These are phyloP conservation scores for Conops quadrifasciatus DNA, from an alignment of 2,888 invertebrate species.

Conservation along the genomic window DNA sequence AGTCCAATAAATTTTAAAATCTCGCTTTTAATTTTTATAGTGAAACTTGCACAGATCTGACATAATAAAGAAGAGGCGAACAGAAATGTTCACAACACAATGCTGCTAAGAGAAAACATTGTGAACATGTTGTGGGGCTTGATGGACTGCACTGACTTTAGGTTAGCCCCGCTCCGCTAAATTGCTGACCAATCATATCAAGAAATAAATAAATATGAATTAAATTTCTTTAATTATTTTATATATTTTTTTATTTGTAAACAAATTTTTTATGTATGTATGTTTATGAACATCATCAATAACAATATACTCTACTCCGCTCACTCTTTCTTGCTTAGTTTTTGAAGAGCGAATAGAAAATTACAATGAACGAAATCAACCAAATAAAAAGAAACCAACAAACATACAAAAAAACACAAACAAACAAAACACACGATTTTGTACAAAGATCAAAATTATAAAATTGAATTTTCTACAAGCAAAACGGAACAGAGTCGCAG, in stretches of 20 bases:
- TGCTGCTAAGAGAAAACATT: conserved; percentile 4
- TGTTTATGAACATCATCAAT: too few relatives aligned
- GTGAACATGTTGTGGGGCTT: not conserved
- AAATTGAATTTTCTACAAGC: conserved; percentile 62
- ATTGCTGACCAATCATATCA: too few relatives aligned
- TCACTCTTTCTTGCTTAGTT: too few relatives aligned
- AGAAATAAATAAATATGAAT: too few relatives aligned
- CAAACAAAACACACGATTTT: not conserved
- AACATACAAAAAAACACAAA: not conserved
- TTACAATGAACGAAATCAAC: too few relatives aligned
- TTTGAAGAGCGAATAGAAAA: too few relatives aligned
- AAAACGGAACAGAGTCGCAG: conserved; percentile 57
- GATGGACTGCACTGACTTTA: not conserved
- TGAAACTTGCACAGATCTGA: conserved; percentile 61
- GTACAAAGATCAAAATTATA: conserved; percentile 46
- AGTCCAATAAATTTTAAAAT: conserved; percentile 59
- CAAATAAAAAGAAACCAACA: not conserved
- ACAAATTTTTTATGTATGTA: too few relatives aligned
- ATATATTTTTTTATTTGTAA: too few relatives aligned
- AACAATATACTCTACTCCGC: too few relatives aligned
- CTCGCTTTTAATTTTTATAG: conserved; percentile 58
- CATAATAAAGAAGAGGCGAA: conserved; percentile 60
- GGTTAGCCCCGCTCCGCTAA: too few relatives aligned
- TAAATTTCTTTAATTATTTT: too few relatives aligned
- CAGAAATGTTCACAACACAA: conserved; percentile 47